A percentile compares a stretch with the other conserved stretches of the same genome.
phyloP scores from a whole-genome alignment of 2,888 invertebrate genomes.

The Dermolepida albohirtum region DNA sequence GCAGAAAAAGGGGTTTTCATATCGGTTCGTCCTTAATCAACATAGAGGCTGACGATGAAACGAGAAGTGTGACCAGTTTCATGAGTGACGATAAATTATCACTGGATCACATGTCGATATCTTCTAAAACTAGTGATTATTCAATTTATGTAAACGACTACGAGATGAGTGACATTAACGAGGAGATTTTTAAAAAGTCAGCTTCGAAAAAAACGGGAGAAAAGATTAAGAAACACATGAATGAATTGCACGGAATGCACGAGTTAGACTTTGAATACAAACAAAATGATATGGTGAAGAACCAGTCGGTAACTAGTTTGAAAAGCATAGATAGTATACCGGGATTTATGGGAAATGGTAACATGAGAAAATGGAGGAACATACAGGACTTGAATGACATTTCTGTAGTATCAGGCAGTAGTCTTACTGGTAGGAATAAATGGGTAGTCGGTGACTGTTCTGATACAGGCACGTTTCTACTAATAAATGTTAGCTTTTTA shows the following conservation, averaged over 20 bases:
- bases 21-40: conserved; percentile 53
- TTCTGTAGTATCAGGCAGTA: conserved; percentile 51
- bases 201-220: conserved; percentile 39
- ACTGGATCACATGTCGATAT: conserved; percentile 35
- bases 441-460: conserved; percentile 61
- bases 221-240: conserved; percentile 39
- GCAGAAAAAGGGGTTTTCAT: conserved; percentile 55
- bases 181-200: conserved; percentile 47
- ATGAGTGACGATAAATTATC: conserved; percentile 36
- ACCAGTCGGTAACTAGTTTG: conserved; percentile 53
- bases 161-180: conserved; percentile 50
- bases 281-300: conserved; percentile 37
- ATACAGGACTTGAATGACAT: conserved; percentile 57
- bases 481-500: conserved; percentile 35
- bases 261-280: conserved; percentile 43
- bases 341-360: conserved; percentile 51
- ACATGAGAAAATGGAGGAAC: conserved; percentile 61
- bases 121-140: conserved; percentile 41
- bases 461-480: conserved; percentile 62
- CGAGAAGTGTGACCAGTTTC: conserved; percentile 35
- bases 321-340: conserved; percentile 56
- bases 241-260: conserved; percentile 49
- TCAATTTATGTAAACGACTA: conserved; percentile 46
- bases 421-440: conserved; percentile 50
- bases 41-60: conserved; percentile 42